Base-by-base conservation (phyloP, 1,140 invertebrate genomes). In the Drosophila pseudoananassae region DNA sequence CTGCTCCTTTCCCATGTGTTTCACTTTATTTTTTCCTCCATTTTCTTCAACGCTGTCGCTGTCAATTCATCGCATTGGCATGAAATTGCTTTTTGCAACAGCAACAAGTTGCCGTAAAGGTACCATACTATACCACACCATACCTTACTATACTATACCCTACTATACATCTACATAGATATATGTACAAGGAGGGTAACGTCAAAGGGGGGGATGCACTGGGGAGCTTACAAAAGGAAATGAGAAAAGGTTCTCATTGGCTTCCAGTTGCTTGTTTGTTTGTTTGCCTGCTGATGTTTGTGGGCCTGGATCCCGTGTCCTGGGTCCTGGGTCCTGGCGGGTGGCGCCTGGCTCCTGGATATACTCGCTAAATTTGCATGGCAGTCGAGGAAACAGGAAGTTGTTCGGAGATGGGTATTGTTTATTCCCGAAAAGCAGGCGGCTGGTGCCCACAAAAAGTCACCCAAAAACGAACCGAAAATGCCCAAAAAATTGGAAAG, bases 181-280 rank as follows among this genome's bases (percentile, higher is more conserved):
- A 17, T 43, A 43, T 43, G 2, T 8, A 14, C 7, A 43, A 15
- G 7, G n/a, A 17, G 40, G 40, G 14, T 17, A 4, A 36, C 2
- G 31, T 12, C 2, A 33, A 10, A 10, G 23, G 23, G 23, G 31
- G 31, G n/a, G n/a, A n/a, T 10, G 31, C 31, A 33, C 40, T 15
- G 8, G 17, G 56, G 38, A 36, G 56, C 53, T 38, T 47, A 57
- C 54, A 70, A 36, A 74, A 83, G 83, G 84, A 88, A 88, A 88
- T 88, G 78, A 88, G 83, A 88, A 88, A 88, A 88, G 83, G 83
- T 88, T 83, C 70, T 72, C 77, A 66, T 29, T 64, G 75, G 65
- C 76, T 79, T 73, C 80, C 80, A 74, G 60, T 57, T 60, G 76
- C 49, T 15, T 65, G 77, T 76, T 72, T 77, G 70, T 76, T 79